phyloP scores from a whole-genome alignment of 2,113 vertebrate species.

The Collichthys lucidus region DNA sequence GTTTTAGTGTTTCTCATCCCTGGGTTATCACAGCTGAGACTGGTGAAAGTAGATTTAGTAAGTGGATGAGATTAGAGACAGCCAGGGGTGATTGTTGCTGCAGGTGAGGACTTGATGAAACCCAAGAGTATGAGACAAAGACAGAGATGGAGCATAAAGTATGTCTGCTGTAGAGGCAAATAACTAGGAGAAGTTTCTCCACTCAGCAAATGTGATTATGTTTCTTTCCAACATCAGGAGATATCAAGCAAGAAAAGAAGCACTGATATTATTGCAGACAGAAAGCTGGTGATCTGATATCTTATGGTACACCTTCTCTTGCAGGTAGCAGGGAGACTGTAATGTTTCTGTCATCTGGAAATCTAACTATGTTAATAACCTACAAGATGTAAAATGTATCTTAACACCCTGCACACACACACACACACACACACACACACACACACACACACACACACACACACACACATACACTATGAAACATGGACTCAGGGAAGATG shows the following conservation, averaged over 20 bases:
- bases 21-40: neutral
- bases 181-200: conserved; percentile 1
- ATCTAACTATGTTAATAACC: conserved; percentile 15
- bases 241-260: neutral
- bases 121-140: neutral
- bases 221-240: neutral
- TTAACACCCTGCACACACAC: neutral
- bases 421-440: conserved; percentile 4
- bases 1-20: conserved; percentile 8
- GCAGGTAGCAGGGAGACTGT: neutral
- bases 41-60: conserved; percentile 37
- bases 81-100: conserved; percentile 26
- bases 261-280: neutral
- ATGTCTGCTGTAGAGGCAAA: neutral
- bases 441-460: conserved; percentile 3
- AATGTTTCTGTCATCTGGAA: conserved; percentile 9
- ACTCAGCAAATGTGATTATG: conserved; percentile 20
- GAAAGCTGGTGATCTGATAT: neutral
- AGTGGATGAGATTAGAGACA: conserved; percentile 49
- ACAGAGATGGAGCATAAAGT: neutral
- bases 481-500: neutral
- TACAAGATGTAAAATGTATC: conserved; percentile 14
- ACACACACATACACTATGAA: neutral
- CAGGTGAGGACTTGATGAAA: conserved; percentile 35
- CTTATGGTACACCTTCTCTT: neutral